phyloP scores from a whole-genome alignment of 2,113 vertebrate species.

The Aegotheles bennettii region DNA sequence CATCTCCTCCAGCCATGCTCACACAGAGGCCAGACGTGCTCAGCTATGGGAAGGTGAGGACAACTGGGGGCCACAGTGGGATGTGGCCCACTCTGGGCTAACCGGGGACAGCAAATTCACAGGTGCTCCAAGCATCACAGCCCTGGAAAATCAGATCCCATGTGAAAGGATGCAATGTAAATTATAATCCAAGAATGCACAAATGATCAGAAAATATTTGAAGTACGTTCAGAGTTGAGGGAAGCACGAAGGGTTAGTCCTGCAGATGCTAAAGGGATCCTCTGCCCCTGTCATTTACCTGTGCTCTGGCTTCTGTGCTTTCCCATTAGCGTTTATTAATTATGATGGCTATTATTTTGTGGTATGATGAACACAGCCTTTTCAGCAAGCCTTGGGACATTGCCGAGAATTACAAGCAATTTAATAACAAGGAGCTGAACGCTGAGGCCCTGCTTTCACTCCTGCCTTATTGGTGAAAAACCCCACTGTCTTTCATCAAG shows the following conservation, averaged over 20 bases:
- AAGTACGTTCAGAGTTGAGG: not conserved
- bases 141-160: not conserved
- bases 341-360: conserved; percentile 22
- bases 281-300: not conserved
- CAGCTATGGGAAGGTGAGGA: not conserved
- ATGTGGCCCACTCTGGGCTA: not conserved
- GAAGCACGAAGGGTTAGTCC: not conserved
- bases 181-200: not conserved
- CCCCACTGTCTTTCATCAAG: not conserved
- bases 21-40: not conserved
- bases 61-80: fast-evolving
- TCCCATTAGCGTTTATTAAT: conserved; percentile 36
- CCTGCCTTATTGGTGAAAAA: not conserved
- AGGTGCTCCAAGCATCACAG: not conserved
- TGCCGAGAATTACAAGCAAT: conserved; percentile 10
- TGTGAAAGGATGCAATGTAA: fast-evolving
- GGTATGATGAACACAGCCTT: not conserved
- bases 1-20: not conserved
- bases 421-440: not conserved
- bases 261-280: not conserved
- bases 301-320: conserved; percentile 34
- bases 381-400: not conserved
- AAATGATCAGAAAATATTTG: not conserved
- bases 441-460: not conserved
- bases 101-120: not conserved